Conservation (phyloP, 2,888 invertebrate species). For the Cistogaster globosa region DNA sequence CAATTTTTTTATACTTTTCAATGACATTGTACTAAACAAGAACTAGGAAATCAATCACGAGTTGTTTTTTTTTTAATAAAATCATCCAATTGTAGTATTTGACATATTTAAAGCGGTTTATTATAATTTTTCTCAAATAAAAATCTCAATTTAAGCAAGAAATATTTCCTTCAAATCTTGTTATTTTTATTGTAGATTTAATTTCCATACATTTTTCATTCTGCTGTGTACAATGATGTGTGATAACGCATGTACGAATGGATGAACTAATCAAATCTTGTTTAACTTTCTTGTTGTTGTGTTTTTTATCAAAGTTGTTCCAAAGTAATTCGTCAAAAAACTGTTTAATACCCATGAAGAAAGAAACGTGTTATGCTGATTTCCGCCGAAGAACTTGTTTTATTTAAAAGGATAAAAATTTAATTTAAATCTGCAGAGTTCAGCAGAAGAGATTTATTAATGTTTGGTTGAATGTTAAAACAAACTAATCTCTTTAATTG, state of each 20-base stretch:
- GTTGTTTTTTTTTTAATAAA: no score
- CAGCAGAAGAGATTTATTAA: not conserved
- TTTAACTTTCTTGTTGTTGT: not conserved
- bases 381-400: slow-evolving; percentile 7
- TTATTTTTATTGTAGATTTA: no score
- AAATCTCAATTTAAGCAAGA: no score
- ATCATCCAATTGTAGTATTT: no score
- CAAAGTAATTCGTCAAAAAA: slow-evolving; percentile 18
- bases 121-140: no score
- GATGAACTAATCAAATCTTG: slow-evolving; percentile 45
- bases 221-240: not conserved
- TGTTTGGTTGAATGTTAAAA: slow-evolving; percentile 1
- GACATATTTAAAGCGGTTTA: no score
- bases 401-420: not conserved
- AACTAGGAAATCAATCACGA: no score
- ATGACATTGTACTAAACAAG: no score
- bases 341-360: slow-evolving; percentile 26
- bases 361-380: not conserved
- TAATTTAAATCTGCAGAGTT: slow-evolving; percentile 4
- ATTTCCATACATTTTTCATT: no score
- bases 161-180: no score
- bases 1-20: not conserved
- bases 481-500: slow-evolving; percentile 36
- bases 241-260: no score
- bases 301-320: not conserved